These are phyloP conservation scores for Digitonthophagus gazella DNA, from an alignment of 2,888 invertebrate genomes.

Conservation along the genomic window DNA sequence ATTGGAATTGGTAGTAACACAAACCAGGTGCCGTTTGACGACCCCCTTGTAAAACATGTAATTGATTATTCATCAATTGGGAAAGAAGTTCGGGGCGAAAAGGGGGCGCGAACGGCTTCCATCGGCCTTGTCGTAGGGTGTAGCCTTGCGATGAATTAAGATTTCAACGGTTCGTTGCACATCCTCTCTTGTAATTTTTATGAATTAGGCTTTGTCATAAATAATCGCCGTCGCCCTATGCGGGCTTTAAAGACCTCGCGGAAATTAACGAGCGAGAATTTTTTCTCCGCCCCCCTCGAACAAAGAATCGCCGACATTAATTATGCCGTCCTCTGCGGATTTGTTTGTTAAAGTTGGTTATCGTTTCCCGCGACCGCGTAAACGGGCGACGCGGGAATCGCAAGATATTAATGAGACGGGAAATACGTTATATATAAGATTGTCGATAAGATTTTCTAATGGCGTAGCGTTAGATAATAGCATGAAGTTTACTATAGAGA, in stretches of 20 bases:
- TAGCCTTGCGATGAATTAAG: constrained; percentile 50
- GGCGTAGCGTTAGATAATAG: background rate
- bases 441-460: too few relatives aligned
- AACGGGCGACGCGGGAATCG: too few relatives aligned
- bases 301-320: constrained; percentile 10
- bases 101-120: constrained; percentile 34
- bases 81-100: constrained; percentile 38
- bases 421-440: too few relatives aligned
- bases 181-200: constrained; percentile 42
- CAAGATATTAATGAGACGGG: too few relatives aligned
- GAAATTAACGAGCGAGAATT: constrained; percentile 28
- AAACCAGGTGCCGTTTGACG: constrained; percentile 50
- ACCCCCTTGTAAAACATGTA: constrained; percentile 52
- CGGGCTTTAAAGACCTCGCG: constrained; percentile 25
- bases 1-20: constrained; percentile 47
- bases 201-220: constrained; percentile 39
- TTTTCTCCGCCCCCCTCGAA: background rate
- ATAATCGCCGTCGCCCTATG: constrained; percentile 29
- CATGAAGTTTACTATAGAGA: background rate
- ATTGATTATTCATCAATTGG: constrained; percentile 54
- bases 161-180: constrained; percentile 50
- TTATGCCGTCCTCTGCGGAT: constrained; percentile 6
- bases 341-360: background rate
- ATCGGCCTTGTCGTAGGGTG: constrained; percentile 32
- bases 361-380: background rate